Evolutionary conservation across 2,797 vertebrate species (phyloP).

Genomic region (Falco columbarius): DNA sequence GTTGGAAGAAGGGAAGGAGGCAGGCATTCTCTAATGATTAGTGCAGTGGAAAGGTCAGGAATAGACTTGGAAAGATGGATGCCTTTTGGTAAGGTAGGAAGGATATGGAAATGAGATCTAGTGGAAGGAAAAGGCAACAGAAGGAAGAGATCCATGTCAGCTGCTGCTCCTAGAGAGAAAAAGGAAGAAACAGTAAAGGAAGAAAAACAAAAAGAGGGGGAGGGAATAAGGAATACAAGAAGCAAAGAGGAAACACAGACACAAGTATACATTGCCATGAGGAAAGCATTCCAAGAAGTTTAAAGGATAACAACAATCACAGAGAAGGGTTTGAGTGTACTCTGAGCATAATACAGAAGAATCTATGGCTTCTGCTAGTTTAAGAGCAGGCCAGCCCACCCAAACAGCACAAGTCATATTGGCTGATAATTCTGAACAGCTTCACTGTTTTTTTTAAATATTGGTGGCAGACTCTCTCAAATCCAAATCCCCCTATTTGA

Average conservation of each 20-base stretch:
- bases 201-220: neutral
- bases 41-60: conserved; percentile 36
- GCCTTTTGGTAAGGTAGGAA: neutral
- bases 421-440: neutral
- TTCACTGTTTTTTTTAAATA: neutral
- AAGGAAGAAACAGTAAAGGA: conserved; percentile 57
- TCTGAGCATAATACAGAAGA: neutral
- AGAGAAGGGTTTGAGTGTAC: neutral
- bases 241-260: conserved; percentile 9
- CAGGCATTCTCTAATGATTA: conserved; percentile 35
- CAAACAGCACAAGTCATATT: neutral
- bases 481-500: neutral
- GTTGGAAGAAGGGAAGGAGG: conserved; percentile 31
- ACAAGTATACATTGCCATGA: neutral
- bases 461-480: neutral
- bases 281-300: conserved; percentile 4
- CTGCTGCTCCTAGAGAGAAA: conserved; percentile 37
- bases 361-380: neutral
- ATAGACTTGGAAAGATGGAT: neutral
- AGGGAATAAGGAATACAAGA: neutral
- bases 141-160: conserved; percentile 32
- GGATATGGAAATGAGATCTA: conserved; percentile 27
- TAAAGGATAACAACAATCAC: conserved; percentile 3
- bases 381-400: neutral
- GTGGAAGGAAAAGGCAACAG: conserved; percentile 9